Evolutionary conservation across 2,113 vertebrate species (phyloP).

Genomic region (Pachycephala philippinensis): DNA sequence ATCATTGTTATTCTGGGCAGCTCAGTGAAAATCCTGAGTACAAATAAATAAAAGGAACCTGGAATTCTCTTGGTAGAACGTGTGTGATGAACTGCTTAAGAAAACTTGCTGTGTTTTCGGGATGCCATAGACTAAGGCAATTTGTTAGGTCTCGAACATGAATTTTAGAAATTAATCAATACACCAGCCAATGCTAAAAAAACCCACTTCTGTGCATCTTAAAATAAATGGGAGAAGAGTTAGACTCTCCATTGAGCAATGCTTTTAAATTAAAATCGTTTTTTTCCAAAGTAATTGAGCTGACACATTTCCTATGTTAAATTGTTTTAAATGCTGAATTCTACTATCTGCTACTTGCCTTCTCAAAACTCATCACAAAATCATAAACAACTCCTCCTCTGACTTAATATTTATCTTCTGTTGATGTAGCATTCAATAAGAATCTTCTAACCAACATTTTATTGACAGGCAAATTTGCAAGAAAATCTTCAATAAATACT

Average conservation of each 20-base stretch:
- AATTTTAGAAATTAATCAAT: slow-evolving; percentile 18
- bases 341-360: background rate
- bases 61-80: background rate
- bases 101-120: background rate
- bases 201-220: background rate
- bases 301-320: background rate
- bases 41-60: background rate
- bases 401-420: background rate
- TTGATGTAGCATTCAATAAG: background rate
- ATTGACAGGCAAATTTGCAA: background rate
- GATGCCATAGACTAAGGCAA: background rate
- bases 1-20: background rate
- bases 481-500: background rate
- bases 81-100: background rate
- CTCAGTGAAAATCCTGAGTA: background rate
- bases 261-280: background rate
- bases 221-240: background rate
- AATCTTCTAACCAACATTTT: background rate
- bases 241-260: background rate
- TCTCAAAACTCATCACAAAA: background rate
- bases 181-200: background rate
- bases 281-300: background rate
- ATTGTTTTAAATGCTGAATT: background rate
- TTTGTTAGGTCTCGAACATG: background rate
- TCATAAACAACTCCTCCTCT: background rate